Evolutionary conservation across 2,888 invertebrate species (phyloP), one percentile per base, ranked within the genome.

Genomic region (Drosophila kuntzei): DNA sequence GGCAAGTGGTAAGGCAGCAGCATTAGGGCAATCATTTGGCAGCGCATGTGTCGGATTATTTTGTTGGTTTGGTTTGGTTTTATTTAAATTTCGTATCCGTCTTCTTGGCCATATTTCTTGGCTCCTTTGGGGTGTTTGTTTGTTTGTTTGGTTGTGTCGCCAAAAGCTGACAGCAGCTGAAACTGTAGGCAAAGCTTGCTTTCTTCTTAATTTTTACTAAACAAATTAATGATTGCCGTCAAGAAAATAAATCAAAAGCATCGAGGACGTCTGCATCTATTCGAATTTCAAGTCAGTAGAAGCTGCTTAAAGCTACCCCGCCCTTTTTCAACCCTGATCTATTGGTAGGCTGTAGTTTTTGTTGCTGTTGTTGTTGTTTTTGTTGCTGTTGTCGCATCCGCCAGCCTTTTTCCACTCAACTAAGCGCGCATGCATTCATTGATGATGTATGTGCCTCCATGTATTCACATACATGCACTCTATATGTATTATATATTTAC

Each of bases 1-100:
- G 22, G 50, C 20, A 36, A 44, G 34, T 39, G 57, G 51, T 34
- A 47, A 37, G 32, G 34, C 11, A 41, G 51, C 36, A 20, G 61
- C 43, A 62, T 72, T 71, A 73, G 76, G 79, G 81, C 77, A 84
- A 81, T 81, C 81, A 81, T 81, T 81, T 81, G 85, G 80, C 69
- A 83, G 83, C 83, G 80, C 72, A 87, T 85, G 85, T 85, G 87
- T 85, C 85, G 80, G 85, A 85, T 85, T 85, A 85, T 82, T 87
- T 79, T 82, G 80, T 74, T 69, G 61, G 43, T 65, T 65, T 55
- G 46, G 27, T 60, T 55, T 71, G 61, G 72, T 76, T 83, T 72
- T 81, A 85, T 82, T 82, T 77, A 78, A 74, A 80, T 78, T 79
- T 70, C 55, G 53, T 64, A 61, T 49, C 62, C 55, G 63, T 27